Percentiles rank a stretch among this genome's conserved stretches.
Conservation (phyloP, 2,888 invertebrate genomes). For the Aphidoletes aphidimyza region DNA sequence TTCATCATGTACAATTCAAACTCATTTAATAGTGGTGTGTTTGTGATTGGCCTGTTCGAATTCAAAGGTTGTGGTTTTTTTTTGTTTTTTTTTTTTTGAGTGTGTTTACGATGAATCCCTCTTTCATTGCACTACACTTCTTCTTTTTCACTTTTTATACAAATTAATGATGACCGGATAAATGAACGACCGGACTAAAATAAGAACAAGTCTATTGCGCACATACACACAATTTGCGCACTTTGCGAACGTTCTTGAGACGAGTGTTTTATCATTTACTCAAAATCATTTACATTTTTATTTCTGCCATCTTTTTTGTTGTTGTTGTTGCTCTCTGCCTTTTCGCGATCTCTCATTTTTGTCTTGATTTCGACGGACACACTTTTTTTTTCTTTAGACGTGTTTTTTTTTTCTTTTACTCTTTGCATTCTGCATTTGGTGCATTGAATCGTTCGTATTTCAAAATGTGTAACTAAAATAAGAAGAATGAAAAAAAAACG, state of each 20-base stretch:
- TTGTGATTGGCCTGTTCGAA: too few relatives aligned
- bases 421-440: neutral
- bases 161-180: slow-evolving; percentile 54
- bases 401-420: neutral
- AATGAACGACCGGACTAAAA: neutral
- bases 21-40: too few relatives aligned
- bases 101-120: neutral
- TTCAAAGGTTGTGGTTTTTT: too few relatives aligned
- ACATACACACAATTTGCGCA: slow-evolving; percentile 36
- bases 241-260: slow-evolving; percentile 1
- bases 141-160: too few relatives aligned
- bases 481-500: neutral
- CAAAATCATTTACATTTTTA: slow-evolving; percentile 55
- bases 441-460: neutral
- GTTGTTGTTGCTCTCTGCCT: too few relatives aligned
- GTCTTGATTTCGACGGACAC: slow-evolving; percentile 34
- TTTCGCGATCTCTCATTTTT: slow-evolving; percentile 16
- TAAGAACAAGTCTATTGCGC: slow-evolving; percentile 45
- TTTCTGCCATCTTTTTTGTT: slow-evolving; percentile 52
- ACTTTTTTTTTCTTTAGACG: neutral
- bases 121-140: neutral
- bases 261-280: slow-evolving; percentile 55
- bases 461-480: neutral
- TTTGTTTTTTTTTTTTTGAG: neutral
- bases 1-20: too few relatives aligned